phyloP scores from a whole-genome alignment of 1,140 invertebrate genomes.

The Pristionchus pacificus region DNA sequence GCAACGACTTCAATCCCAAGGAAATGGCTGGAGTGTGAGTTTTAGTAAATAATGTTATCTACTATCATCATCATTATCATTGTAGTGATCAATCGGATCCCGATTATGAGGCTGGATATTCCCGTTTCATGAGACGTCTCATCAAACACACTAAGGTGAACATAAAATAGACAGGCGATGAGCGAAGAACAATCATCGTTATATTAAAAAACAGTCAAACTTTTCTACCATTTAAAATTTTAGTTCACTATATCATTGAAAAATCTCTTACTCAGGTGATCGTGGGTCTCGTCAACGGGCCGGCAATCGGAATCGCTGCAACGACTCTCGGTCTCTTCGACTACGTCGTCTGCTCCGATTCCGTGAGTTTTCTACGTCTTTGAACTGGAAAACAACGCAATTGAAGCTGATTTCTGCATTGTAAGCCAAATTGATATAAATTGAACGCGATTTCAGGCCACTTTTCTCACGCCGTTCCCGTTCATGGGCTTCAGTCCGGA shows the following conservation, averaged over 20 bases:
- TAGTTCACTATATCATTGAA: neutral
- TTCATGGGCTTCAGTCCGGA: neutral
- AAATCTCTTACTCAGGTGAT: neutral
- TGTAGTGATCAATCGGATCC: neutral
- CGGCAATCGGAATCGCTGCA: neutral
- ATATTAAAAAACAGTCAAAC: too few species aligned
- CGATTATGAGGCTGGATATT: neutral
- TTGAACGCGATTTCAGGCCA: neutral
- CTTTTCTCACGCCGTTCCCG: neutral
- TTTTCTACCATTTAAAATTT: too few species aligned
- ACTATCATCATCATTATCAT: neutral
- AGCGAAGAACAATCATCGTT: too few species aligned
- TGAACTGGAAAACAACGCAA: too few species aligned
- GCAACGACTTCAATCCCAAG: slow-evolving; percentile 71
- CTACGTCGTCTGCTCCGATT: neutral
- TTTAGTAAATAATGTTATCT: neutral
- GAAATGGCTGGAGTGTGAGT: slow-evolving; percentile 19
- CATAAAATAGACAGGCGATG: too few species aligned
- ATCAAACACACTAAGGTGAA: neutral
- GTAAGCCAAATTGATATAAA: too few species aligned
- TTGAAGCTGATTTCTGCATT: too few species aligned
- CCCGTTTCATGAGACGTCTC: neutral
- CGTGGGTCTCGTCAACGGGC: neutral
- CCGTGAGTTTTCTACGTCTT: too few species aligned
- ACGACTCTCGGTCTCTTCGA: neutral